Evolutionary conservation across 2,113 vertebrate species (phyloP), one percentile per base, ranked within the genome.

Genomic region (Glaucomys volans): DNA sequence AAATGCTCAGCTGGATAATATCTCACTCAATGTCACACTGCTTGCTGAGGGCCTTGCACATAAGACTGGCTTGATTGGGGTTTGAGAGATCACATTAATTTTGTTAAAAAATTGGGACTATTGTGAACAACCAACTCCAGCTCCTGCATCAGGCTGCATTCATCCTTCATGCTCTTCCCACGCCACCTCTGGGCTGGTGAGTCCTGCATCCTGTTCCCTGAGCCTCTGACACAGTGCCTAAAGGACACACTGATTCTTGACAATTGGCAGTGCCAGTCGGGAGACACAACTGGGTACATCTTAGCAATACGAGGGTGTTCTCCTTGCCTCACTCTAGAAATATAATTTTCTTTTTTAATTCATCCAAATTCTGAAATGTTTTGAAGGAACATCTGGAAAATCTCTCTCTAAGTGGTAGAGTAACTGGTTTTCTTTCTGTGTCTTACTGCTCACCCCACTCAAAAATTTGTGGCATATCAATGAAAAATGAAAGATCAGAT

Each of bases 181-280:
- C 28, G 67, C 54, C 4, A 90, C 97, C 95, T 97, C 81, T 93
- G 59, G 26, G 44, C 26, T 94, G 91, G 94, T 92, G 93, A n/a
- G 94, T 95, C 88, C 92, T 50, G 14, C 6, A 37, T 57, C 86
- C 35, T 47, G 75, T 30, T 35, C 69, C 91, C 75, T 79, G 57
- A 97, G 52, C 75, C 91, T 28, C 84, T 96, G 87, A 72, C 18
- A 11, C 59, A 30, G 66, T 97, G 88, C 44, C 83, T 22, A 30
- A 90, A 28, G 95, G 89, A 95, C 30, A 67, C 32, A 77, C 85
- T 64, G 90, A 97, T 97, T 96, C 85, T 91, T 87, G 86, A 85
- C 90, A 97, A 52, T 52, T 95, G 76, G 66, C 77, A 95, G 92
- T 95, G 96, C 83, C 47, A 1, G 8, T 40, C 77, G 88, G 37